Base-by-base conservation (phyloP, 2,888 invertebrate species). In the Oxytorus armatus region DNA sequence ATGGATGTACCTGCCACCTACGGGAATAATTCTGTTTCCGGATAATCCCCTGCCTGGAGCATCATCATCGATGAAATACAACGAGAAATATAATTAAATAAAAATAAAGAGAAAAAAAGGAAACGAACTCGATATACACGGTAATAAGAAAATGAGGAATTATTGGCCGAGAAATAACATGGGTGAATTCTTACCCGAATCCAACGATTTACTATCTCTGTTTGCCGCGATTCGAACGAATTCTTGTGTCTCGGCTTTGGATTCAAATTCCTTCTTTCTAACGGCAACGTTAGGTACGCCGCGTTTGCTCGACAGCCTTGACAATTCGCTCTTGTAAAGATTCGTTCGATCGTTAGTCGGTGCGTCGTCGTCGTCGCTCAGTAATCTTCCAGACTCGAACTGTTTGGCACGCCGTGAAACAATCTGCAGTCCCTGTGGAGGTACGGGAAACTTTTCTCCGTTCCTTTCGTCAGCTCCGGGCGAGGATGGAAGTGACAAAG, bases 1-100 rank as follows among this genome's bases (percentile, higher is more conserved):
- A 93, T 96, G 96, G 88, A 96, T 94, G 92, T 95, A 95, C 92
- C 95, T 95, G 93, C 96, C 95, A 93, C 96, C 96, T 88, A 96
- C 94, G 89, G 96, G 95, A 93, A 95, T 95, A 85, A 95, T 93
- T 91, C 96, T 94, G 93, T 96, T 96, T 90, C 96, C 96, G 85
- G 95, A 95, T 90, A 95, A 93, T 91, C 93, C 94, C 92, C 93
- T 94, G 92, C 94, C 94, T 89, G 36, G 91, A 89, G 36, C 33
- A 74, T 16, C 57, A 55, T 55, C 33, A 74, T 16, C 57, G 49
- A 49, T 63, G 16, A 18, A 68, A 77, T 63, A 8, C 87, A 87
- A 90, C 88, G 91, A 93, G 90, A 93, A 92, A 86, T 5, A 76
- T 65, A 79, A 63, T 66, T 63, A 74, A 68, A 36, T n/a, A 49